Evolutionary conservation across 2,888 invertebrate species (phyloP).

Genomic region (Eucriotettix oculatus): DNA sequence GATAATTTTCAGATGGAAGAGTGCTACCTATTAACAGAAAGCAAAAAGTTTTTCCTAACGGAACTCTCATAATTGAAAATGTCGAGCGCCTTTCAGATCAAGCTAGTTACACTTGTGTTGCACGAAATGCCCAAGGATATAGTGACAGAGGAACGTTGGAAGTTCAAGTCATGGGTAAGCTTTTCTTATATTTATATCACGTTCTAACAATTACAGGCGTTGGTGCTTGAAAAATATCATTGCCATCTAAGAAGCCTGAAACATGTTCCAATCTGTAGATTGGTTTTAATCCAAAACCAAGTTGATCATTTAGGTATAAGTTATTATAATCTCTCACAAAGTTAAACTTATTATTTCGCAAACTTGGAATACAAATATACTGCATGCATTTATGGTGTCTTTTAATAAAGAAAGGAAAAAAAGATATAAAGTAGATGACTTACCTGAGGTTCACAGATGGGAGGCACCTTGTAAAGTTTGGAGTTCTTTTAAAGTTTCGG

Average conservation of each 20-base stretch:
- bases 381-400: too few relatives aligned
- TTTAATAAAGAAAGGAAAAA: too few relatives aligned
- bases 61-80: constrained; percentile 83
- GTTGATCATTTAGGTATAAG: background rate
- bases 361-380: too few relatives aligned
- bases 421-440: too few relatives aligned
- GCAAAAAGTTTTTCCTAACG: constrained; percentile 85
- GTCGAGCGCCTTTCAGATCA: constrained; percentile 85
- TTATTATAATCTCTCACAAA: background rate
- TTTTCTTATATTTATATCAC: background rate
- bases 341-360: too few relatives aligned
- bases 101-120: constrained; percentile 87
- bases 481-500: too few relatives aligned
- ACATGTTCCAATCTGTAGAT: background rate
- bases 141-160: constrained; percentile 74
- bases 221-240: background rate
- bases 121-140: constrained; percentile 80
- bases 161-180: constrained; percentile 95
- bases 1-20: constrained; percentile 42
- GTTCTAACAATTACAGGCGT: background rate
- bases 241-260: background rate
- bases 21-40: constrained; percentile 85
- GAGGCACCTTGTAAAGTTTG: too few relatives aligned
- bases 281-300: background rate
- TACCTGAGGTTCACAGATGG: too few relatives aligned